Conservation (phyloP, 2,113 vertebrate species). For the Megaceryle maxima region DNA sequence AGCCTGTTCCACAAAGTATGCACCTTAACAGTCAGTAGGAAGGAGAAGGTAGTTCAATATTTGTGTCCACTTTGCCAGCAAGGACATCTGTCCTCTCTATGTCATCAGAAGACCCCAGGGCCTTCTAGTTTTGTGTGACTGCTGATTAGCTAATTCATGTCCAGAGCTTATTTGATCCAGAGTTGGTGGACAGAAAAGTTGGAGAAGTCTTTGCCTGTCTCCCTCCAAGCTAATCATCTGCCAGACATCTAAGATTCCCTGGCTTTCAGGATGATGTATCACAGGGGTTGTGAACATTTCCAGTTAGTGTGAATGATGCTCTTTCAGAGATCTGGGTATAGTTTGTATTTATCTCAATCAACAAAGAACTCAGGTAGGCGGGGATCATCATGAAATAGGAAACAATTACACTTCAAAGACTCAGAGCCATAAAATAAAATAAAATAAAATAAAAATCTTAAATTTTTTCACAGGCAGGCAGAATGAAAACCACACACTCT, state of each 20-base stretch:
- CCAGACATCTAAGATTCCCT: neutral
- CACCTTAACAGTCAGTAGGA: neutral
- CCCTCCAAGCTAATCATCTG: neutral
- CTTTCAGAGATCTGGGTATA: neutral
- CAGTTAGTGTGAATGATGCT: neutral
- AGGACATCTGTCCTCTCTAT: neutral
- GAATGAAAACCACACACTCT: slow-evolving; percentile 2
- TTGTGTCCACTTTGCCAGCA: neutral
- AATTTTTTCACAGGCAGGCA: neutral
- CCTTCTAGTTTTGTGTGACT: neutral
- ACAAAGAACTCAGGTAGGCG: neutral
- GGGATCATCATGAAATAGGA: neutral
- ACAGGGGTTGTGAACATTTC: neutral
- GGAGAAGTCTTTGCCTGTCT: neutral
- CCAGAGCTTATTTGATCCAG: neutral
- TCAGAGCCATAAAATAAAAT: neutral
- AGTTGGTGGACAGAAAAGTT: neutral
- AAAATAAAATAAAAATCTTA: neutral
- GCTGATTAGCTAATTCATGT: neutral
- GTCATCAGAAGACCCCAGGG: neutral
- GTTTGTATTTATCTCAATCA: neutral
- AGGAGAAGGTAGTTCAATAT: neutral
- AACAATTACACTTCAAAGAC: slow-evolving; percentile 6
- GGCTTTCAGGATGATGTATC: neutral
- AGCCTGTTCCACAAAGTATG: neutral